phyloP scores from a whole-genome alignment of 1,140 invertebrate genomes.

The Tetramorium alpestre region DNA sequence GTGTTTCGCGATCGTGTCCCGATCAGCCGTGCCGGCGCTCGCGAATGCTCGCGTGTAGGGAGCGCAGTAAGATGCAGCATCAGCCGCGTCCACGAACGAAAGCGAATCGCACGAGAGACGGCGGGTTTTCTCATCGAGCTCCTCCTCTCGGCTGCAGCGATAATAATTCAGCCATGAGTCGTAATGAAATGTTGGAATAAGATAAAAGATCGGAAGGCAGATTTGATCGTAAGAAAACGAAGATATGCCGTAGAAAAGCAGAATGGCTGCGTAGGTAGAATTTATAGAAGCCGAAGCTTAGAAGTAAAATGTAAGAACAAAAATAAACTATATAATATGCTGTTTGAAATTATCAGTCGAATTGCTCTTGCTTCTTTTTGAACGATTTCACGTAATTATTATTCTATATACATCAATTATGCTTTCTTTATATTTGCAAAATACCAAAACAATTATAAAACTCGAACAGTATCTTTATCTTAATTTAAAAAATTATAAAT shows the following conservation, averaged over 20 bases:
- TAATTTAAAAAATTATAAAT: neutral
- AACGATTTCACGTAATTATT: neutral
- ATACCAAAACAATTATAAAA: neutral
- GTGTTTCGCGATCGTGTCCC: conserved; percentile 65
- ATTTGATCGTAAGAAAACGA: conserved; percentile 22
- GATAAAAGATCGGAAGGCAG: conserved; percentile 15
- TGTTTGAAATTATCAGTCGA: neutral
- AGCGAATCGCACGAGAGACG: conserved; percentile 55
- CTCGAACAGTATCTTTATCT: neutral
- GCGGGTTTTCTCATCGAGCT: neutral
- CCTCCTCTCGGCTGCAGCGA: conserved; percentile 21
- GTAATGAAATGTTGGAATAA: conserved; percentile 30
- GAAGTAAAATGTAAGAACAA: neutral
- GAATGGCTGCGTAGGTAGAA: neutral
- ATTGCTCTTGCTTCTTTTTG: neutral
- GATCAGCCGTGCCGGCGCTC: conserved; percentile 21
- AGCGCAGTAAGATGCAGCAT: neutral
- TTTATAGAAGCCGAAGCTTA: neutral
- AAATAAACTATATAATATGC: neutral
- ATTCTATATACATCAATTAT: too few relatives aligned
- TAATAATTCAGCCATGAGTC: conserved; percentile 58
- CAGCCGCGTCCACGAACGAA: conserved; percentile 56
- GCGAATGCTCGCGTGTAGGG: conserved; percentile 8
- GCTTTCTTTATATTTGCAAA: neutral
- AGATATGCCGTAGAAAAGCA: too few relatives aligned